phyloP scores from a whole-genome alignment of 2,113 vertebrate genomes.

The Oncorhynchus mykiss region DNA sequence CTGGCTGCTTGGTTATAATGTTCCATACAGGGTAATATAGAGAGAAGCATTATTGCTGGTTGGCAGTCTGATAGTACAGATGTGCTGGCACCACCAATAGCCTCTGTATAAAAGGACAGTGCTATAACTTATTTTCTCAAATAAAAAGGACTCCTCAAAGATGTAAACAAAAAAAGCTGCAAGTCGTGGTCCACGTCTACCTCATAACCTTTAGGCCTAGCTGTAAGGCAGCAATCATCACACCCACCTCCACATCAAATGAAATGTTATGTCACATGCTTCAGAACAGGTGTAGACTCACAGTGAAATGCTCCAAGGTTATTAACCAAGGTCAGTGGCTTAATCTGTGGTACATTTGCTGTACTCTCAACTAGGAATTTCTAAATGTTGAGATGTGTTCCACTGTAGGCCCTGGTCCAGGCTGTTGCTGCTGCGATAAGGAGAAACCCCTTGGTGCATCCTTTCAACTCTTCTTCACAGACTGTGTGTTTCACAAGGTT shows the following conservation, averaged over 20 bases:
- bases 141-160: no score
- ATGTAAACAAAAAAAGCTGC: no score
- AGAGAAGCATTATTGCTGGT: neutral
- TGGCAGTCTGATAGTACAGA: no score
- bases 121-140: no score
- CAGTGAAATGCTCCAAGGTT: neutral
- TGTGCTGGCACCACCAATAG: no score
- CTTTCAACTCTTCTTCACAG: neutral
- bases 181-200: no score
- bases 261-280: no score
- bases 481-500: neutral
- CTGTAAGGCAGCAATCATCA: constrained; percentile 8
- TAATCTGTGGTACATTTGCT: no score
- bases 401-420: constrained; percentile 2
- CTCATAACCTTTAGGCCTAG: neutral
- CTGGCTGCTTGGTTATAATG: neutral
- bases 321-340: constrained; percentile 7
- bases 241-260: neutral
- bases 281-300: no score
- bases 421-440: constrained; percentile 17
- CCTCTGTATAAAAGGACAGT: no score
- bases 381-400: neutral
- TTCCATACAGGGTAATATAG: no score
- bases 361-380: neutral
- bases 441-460: constrained; percentile 4